These are phyloP conservation scores for Xerus rutilus DNA, from an alignment of 2,797 vertebrate species.

Conservation along the genomic window DNA sequence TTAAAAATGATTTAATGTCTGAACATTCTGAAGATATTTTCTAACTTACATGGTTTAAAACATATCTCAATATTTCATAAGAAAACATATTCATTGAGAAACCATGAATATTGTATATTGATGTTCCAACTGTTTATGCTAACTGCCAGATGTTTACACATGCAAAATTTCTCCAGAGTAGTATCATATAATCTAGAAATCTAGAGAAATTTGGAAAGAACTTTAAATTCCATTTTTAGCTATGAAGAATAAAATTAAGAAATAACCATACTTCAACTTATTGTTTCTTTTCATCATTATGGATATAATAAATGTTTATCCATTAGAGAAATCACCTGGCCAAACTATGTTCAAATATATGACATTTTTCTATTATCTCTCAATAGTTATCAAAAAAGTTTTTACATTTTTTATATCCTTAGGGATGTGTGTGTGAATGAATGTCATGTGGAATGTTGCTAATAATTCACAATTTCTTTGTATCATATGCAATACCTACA, in stretches of 20 bases:
- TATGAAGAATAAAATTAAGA: slow-evolving; percentile 39
- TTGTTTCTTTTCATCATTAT: background rate
- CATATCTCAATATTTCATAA: slow-evolving; percentile 18
- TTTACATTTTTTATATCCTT: background rate
- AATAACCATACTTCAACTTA: background rate
- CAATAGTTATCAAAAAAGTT: background rate
- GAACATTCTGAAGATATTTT: background rate
- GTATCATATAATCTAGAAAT: background rate
- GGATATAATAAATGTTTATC: background rate
- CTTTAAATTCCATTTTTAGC: slow-evolving; percentile 15
- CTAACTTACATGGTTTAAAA: slow-evolving; percentile 5
- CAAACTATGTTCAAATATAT: background rate
- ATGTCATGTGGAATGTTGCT: background rate
- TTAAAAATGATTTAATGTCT: background rate
- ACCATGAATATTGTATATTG: slow-evolving; percentile 37
- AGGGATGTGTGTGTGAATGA: background rate
- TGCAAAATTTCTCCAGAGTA: slow-evolving; percentile 14
- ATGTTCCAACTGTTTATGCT: background rate
- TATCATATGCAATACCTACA: background rate
- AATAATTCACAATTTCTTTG: background rate
- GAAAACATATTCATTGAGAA: slow-evolving; percentile 21
- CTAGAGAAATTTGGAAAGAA: slow-evolving; percentile 16
- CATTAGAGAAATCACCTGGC: background rate
- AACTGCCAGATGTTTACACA: slow-evolving; percentile 42
- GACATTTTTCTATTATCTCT: background rate